Conservation (phyloP, 2,797 vertebrate genomes). For the Oceanodroma leucorhoa region DNA sequence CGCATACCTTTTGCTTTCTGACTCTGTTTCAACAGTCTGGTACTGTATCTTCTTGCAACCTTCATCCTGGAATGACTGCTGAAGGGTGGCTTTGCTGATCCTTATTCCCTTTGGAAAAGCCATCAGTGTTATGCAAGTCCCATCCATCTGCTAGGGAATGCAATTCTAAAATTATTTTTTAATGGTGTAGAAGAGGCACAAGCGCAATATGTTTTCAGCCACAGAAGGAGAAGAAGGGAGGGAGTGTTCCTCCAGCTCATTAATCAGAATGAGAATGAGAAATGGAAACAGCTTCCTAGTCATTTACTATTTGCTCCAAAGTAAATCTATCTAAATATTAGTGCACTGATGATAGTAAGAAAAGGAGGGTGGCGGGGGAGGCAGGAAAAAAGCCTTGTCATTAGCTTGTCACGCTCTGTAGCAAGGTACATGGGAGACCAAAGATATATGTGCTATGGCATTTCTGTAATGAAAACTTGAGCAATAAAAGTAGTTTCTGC, state of each 20-base stretch:
- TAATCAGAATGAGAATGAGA: slow-evolving; percentile 73
- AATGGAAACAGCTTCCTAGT: slow-evolving; percentile 62
- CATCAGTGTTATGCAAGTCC: slow-evolving; percentile 3
- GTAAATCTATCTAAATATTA: slow-evolving; percentile 75
- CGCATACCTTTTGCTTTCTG: background rate
- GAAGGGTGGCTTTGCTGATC: slow-evolving; percentile 23
- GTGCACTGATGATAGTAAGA: slow-evolving; percentile 24
- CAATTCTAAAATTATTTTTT: slow-evolving; percentile 68
- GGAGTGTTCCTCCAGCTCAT: slow-evolving; percentile 59
- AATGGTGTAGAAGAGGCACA: slow-evolving; percentile 58
- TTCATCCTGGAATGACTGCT: slow-evolving; percentile 3
- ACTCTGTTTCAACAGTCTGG: background rate
- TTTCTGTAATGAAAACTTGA: slow-evolving; percentile 71
- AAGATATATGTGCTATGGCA: slow-evolving; percentile 57
- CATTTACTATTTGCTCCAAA: slow-evolving; percentile 52
- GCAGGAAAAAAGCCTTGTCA: slow-evolving; percentile 28
- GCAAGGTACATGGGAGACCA: slow-evolving; percentile 31
- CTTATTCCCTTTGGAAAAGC: slow-evolving; percentile 38
- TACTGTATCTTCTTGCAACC: background rate
- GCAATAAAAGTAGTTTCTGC: slow-evolving; percentile 57
- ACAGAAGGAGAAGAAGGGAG: slow-evolving; percentile 22
- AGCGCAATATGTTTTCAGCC: slow-evolving; percentile 68
- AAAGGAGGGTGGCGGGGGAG: accelerated
- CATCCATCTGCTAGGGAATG: slow-evolving; percentile 64
- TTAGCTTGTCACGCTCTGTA: slow-evolving; percentile 43